These are phyloP conservation scores for Sphinx pinastri DNA, from an alignment of 2,888 invertebrate genomes.

Conservation along the genomic window DNA sequence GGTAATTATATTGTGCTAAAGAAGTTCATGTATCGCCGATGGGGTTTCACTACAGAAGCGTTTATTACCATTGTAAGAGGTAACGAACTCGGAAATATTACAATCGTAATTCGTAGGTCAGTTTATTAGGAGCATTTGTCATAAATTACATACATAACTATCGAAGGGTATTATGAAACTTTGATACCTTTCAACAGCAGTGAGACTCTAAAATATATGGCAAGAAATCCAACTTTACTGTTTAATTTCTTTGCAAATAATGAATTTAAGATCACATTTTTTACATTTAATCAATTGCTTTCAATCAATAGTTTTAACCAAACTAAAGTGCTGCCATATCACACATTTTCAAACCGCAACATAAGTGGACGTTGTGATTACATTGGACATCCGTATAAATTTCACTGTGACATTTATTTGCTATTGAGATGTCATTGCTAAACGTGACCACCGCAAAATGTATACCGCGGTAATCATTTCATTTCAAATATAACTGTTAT, in stretches of 20 bases:
- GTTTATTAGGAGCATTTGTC: no score
- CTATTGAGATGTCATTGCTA: slow-evolving; percentile 4
- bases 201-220: neutral
- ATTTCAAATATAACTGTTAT: neutral
- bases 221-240: no score
- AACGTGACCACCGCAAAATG: neutral
- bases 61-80: neutral
- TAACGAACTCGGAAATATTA: neutral
- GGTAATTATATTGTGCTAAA: slow-evolving; percentile 22
- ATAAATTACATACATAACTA: no score
- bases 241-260: no score
- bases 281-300: neutral
- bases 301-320: neutral
- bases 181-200: no score
- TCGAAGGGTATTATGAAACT: no score
- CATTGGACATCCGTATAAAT: neutral
- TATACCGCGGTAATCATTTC: neutral
- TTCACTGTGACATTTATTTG: neutral
- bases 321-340: neutral
- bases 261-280: neutral
- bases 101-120: neutral
- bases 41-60: neutral
- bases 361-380: neutral
- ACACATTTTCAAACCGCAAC: neutral
- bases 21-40: slow-evolving; percentile 20